phyloP scores from a whole-genome alignment of 1,140 invertebrate genomes.

The Orius insidiosus region DNA sequence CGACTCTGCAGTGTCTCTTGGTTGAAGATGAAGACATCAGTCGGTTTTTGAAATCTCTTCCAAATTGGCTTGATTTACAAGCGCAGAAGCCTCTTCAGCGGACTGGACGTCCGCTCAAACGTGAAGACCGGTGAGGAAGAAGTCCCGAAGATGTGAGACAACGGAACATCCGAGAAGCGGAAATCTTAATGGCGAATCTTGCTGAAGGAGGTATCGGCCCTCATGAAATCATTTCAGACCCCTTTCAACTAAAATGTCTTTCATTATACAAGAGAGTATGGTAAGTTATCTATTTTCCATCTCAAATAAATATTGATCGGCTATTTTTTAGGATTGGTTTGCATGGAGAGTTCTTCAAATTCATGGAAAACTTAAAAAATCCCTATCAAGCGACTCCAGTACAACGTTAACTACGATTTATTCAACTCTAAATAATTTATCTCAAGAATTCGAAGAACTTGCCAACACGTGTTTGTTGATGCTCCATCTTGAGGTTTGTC shows the following conservation, averaged over 20 bases:
- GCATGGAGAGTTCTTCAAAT: conserved; percentile 31
- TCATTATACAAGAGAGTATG: conserved; percentile 85
- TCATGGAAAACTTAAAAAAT: not conserved
- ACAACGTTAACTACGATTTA: not conserved
- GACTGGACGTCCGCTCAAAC: conserved; percentile 23
- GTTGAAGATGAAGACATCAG: conserved; percentile 88
- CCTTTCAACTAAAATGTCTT: conserved; percentile 57
- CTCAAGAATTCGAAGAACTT: conserved; percentile 69
- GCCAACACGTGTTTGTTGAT: conserved; percentile 79
- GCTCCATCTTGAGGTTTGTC: conserved; percentile 67
- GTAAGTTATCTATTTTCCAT: conserved; percentile 36
- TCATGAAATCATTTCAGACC: conserved; percentile 67
- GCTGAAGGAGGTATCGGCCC: conserved; percentile 66
- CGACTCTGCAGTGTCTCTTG: conserved; percentile 72
- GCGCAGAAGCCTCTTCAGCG: conserved; percentile 27
- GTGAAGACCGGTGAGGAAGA: conserved; percentile 41
- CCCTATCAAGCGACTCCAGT: not conserved
- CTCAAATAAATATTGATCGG: not conserved
- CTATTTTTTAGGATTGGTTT: conserved; percentile 46
- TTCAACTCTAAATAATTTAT: conserved; percentile 30
- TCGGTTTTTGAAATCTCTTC: conserved; percentile 68
- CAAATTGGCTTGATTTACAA: conserved; percentile 66
- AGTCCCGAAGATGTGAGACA: conserved; percentile 60
- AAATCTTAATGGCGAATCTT: conserved; percentile 76
- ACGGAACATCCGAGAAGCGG: conserved; percentile 73